phyloP scores from a whole-genome alignment of 2,797 vertebrate genomes.

The Caiman crocodilus region DNA sequence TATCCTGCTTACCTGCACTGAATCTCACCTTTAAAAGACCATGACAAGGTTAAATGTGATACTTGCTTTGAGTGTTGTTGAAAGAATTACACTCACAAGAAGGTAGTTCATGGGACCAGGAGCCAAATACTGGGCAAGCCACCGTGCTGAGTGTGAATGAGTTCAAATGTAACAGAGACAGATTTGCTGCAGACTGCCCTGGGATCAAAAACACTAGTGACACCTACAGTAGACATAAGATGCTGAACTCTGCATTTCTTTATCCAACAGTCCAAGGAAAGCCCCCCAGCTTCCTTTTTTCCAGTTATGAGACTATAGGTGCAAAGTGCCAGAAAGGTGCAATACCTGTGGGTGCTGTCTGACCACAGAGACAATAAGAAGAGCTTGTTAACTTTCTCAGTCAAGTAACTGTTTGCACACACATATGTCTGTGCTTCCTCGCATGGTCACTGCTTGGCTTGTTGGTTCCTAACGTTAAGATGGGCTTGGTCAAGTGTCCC shows the following conservation, averaged over 20 bases:
- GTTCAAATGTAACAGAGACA: background rate
- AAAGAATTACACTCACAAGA: background rate
- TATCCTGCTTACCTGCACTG: background rate
- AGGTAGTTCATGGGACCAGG: background rate
- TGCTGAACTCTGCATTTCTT: background rate
- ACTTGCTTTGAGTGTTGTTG: background rate
- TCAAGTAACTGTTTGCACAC: background rate
- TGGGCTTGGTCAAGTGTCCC: background rate
- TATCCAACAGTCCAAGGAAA: background rate
- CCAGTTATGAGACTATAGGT: constrained; percentile 2
- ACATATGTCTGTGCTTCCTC: background rate
- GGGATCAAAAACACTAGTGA: constrained; percentile 6
- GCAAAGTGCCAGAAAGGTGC: constrained; percentile 38
- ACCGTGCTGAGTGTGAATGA: background rate
- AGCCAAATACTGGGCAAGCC: background rate
- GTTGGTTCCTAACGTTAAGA: fast-evolving
- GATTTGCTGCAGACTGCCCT: background rate
- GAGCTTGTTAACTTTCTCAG: background rate
- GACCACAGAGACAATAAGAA: background rate
- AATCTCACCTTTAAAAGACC: background rate
- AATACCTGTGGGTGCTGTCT: constrained; percentile 18
- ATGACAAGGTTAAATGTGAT: background rate
- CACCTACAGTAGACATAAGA: fast-evolving
- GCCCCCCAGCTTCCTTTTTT: background rate
- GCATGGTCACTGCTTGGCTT: background rate